Percentiles rank a stretch among this genome's conserved stretches.
Evolutionary conservation across 2,113 vertebrate species (phyloP).

Genomic region (Syngnathoides biaculeatus): DNA sequence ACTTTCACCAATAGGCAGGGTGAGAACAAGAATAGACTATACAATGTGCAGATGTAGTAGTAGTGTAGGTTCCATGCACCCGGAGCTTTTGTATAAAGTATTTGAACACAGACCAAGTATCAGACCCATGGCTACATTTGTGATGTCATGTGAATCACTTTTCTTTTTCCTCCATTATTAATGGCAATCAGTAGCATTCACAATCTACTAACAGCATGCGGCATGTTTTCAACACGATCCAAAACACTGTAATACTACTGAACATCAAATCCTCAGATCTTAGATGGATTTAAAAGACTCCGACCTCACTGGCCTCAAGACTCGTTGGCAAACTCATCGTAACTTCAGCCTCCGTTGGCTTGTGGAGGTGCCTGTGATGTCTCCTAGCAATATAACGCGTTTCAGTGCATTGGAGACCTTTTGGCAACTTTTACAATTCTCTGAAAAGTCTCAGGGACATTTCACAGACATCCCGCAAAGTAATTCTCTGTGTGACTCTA

Average conservation of each 20-base stretch:
- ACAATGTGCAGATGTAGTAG: constrained; percentile 40
- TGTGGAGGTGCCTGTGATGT: too few relatives aligned
- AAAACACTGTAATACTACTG: constrained; percentile 8
- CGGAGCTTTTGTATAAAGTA: constrained; percentile 25
- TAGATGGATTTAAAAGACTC: neutral
- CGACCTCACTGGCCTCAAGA: too few relatives aligned
- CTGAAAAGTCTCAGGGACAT: too few relatives aligned
- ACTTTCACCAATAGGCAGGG: constrained; percentile 37
- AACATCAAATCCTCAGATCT: constrained; percentile 13
- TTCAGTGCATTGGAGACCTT: too few relatives aligned
- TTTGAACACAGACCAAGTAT: constrained; percentile 52
- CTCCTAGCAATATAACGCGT: too few relatives aligned
- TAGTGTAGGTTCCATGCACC: constrained; percentile 35
- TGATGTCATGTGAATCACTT: constrained; percentile 46
- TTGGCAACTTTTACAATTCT: too few relatives aligned
- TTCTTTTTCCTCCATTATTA: constrained; percentile 49
- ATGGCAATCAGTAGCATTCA: constrained; percentile 44
- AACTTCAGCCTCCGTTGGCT: too few relatives aligned
- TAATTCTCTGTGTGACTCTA: too few relatives aligned
- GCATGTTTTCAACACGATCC: constrained; percentile 21
- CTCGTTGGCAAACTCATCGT: too few relatives aligned
- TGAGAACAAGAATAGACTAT: constrained; percentile 10
- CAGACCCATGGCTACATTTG: constrained; percentile 52
- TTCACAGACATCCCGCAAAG: too few relatives aligned
- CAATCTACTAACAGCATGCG: constrained; percentile 49